Evolutionary conservation across 2,113 vertebrate genomes (phyloP).

Genomic region (Mus musculus): GRCm39 chr14:118520001-118520500

Average conservation of each 20-base stretch:
- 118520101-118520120: slow-evolving; percentile 67
- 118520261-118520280: slow-evolving; percentile 77
- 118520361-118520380: slow-evolving; percentile 61
- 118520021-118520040: slow-evolving; percentile 44
- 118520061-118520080: slow-evolving; percentile 56
- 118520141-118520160: slow-evolving; percentile 42
- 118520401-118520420: slow-evolving; percentile 73
- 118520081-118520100: slow-evolving; percentile 63
- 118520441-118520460: slow-evolving; percentile 48
- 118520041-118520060: slow-evolving; percentile 22
- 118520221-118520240: slow-evolving; percentile 73
- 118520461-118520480: slow-evolving; percentile 81
- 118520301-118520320: slow-evolving; percentile 80
- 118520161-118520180: background rate
- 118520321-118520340: slow-evolving; percentile 79
- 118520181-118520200: slow-evolving; percentile 73
- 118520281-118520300: slow-evolving; percentile 66
- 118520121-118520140: slow-evolving; percentile 72
- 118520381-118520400: slow-evolving; percentile 59
- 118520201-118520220: slow-evolving; percentile 48
- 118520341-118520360: slow-evolving; percentile 79
- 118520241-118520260: slow-evolving; percentile 77
- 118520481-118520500: slow-evolving; percentile 81
- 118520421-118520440: slow-evolving; percentile 70
- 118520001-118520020: slow-evolving; percentile 18